These are phyloP conservation scores for Oikopleura vanhoeffeni DNA, from an alignment of 23 tunicate species.

Conservation along the genomic window DNA sequence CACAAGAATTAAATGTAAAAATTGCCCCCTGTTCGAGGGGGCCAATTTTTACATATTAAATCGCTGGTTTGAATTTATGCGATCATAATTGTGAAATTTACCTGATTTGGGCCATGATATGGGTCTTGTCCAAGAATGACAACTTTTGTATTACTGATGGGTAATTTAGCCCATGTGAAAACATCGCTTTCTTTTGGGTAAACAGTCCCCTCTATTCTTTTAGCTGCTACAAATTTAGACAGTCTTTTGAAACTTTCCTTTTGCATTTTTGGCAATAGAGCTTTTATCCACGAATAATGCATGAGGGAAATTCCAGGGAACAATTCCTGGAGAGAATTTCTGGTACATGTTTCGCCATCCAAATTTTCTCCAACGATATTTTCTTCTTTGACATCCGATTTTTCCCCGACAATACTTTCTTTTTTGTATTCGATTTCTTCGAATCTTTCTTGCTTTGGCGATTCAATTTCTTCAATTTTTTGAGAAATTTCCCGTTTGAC, in stretches of 20 bases:
- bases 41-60: no score
- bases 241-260: background rate
- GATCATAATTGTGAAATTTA: no score
- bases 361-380: background rate
- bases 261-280: background rate
- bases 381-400: background rate
- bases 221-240: background rate
- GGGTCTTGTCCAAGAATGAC: slow-evolving; percentile 97
- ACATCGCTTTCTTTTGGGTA: background rate
- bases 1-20: no score
- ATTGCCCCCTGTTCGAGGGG: no score
- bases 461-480: background rate
- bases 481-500: no score
- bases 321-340: background rate
- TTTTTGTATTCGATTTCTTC: background rate
- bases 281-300: slow-evolving; percentile 4
- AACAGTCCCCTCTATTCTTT: background rate
- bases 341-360: background rate
- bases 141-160: slow-evolving; percentile 22
- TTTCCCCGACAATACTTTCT: background rate
- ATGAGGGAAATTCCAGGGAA: background rate
- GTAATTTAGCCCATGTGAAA: background rate
- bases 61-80: no score
- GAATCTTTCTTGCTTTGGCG: background rate
- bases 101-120: slow-evolving; percentile 83